Conservation (phyloP, 2,113 vertebrate species). For the Aviceda subcristata region DNA sequence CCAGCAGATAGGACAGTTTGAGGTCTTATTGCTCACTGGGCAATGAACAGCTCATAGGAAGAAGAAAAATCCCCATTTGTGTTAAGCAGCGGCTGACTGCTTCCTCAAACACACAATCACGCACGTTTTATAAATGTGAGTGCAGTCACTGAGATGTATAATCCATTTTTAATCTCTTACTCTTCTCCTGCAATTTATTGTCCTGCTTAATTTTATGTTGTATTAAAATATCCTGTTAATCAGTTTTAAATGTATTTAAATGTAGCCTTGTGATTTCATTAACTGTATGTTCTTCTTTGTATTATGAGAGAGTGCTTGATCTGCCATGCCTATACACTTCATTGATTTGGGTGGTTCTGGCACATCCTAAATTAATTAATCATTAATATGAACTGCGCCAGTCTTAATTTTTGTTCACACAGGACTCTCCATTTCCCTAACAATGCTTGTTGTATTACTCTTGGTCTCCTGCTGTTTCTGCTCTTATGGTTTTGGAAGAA, state of each 20-base stretch:
- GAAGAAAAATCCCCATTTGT: not conserved
- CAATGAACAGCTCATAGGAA: not conserved
- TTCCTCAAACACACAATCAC: not conserved
- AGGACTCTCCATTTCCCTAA: not conserved
- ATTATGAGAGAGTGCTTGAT: not conserved
- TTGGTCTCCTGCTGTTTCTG: not conserved
- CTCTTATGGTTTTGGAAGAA: not conserved
- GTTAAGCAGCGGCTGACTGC: not conserved
- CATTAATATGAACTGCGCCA: not conserved
- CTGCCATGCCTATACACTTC: not conserved
- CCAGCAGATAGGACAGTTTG: not conserved
- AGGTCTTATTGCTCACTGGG: not conserved
- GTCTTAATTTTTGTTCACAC: not conserved
- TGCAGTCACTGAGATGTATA: not conserved
- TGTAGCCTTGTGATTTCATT: not conserved
- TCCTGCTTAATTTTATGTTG: not conserved
- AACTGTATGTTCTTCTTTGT: not conserved
- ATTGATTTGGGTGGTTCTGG: not conserved
- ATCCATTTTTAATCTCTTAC: not conserved
- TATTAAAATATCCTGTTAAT: not conserved
- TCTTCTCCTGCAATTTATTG: not conserved
- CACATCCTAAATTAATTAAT: not conserved
- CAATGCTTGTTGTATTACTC: not conserved
- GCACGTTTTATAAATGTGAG: not conserved
- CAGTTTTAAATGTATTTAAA: not conserved